These are phyloP conservation scores for Melipona bicolor DNA, from an alignment of 2,888 invertebrate genomes.

Conservation along the genomic window DNA sequence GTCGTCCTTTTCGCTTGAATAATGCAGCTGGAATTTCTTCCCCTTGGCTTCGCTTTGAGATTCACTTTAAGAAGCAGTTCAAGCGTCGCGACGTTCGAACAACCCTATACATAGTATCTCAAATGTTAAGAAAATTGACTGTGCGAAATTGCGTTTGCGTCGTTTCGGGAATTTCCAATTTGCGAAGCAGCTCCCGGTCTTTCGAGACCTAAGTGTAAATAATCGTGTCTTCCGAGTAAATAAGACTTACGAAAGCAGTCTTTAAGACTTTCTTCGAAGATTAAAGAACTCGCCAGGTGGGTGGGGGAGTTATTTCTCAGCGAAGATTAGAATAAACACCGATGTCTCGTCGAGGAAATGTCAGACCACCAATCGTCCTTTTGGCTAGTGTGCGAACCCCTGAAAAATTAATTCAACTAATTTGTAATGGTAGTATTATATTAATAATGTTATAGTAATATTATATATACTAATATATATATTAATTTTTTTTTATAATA, in stretches of 20 bases:
- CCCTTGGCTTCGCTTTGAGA: accelerated
- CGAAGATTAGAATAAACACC: background rate
- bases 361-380: background rate
- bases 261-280: background rate
- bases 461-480: too few species aligned
- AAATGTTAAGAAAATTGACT: background rate
- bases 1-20: too few species aligned
- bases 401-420: too few species aligned
- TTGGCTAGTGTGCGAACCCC: background rate
- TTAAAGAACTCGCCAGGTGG: background rate
- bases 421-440: too few species aligned
- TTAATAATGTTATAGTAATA: too few species aligned
- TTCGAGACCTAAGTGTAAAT: background rate
- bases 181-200: background rate
- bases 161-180: background rate
- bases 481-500: too few species aligned
- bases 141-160: background rate
- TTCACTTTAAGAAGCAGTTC: background rate
- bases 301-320: background rate
- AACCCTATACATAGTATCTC: background rate
- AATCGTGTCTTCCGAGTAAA: background rate
- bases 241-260: background rate
- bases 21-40: too few species aligned
- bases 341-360: background rate
- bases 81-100: background rate